Percentiles rank a stretch among this genome's conserved stretches.
These are phyloP conservation scores for Pissodes strobi DNA, from an alignment of 1,140 invertebrate genomes.

Conservation along the genomic window DNA sequence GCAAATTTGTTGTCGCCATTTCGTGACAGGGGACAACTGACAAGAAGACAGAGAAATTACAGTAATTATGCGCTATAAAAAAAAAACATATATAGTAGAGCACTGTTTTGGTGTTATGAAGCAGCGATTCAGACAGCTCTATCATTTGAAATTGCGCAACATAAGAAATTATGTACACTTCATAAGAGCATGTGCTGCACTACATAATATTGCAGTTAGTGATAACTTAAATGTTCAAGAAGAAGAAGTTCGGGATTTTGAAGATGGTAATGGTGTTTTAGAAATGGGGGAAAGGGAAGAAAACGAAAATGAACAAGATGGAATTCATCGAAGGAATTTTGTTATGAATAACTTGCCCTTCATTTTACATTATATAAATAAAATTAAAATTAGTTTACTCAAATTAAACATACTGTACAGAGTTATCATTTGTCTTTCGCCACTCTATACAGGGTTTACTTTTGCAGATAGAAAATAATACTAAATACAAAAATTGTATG, in stretches of 20 bases:
- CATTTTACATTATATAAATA: no score
- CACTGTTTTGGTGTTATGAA: constrained; percentile 42
- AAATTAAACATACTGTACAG: no score
- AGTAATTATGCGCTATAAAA: constrained; percentile 30
- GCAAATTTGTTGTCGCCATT: constrained; percentile 36
- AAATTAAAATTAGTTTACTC: background rate
- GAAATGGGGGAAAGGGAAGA: background rate
- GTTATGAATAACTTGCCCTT: background rate
- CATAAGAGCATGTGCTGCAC: constrained; percentile 36
- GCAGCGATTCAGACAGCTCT: constrained; percentile 36
- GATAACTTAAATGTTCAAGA: constrained; percentile 16
- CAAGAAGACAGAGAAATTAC: constrained; percentile 23
- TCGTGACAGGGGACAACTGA: constrained; percentile 30
- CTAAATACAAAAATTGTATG: no score
- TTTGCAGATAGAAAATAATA: no score
- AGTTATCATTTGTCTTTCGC: no score
- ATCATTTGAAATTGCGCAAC: constrained; percentile 39
- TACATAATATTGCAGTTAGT: constrained; percentile 38
- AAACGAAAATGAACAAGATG: background rate
- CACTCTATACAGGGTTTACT: no score
- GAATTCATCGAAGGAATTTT: background rate
- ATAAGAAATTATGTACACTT: constrained; percentile 32
- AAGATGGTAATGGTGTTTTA: constrained; percentile 1
- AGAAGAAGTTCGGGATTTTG: background rate
- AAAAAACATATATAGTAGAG: constrained; percentile 37